Conservation (phyloP, 2,113 vertebrate genomes). For the Paracanthobrama guichenoti region DNA sequence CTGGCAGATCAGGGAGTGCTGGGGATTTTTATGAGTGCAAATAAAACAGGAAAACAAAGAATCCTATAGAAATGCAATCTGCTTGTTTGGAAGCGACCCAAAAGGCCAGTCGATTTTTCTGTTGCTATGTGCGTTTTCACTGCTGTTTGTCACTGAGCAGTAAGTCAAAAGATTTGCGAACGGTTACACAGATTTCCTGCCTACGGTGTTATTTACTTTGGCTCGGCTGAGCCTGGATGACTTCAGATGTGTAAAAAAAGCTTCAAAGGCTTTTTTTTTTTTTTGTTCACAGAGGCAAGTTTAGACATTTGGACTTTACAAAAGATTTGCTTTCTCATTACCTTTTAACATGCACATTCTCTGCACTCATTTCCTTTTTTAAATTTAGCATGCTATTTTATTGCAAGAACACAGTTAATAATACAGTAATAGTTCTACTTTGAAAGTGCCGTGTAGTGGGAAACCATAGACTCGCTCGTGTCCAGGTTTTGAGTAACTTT, state of each 20-base stretch:
- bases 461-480: not conserved
- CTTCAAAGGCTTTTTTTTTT: slow-evolving; percentile 27
- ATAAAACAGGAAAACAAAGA: slow-evolving; percentile 43
- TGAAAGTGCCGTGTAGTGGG: not conserved
- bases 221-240: slow-evolving; percentile 27
- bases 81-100: slow-evolving; percentile 4
- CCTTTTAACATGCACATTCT: not conserved
- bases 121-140: slow-evolving; percentile 12
- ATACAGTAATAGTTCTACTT: not conserved
- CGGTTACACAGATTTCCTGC: slow-evolving; percentile 27
- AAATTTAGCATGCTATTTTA: not conserved
- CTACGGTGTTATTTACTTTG: slow-evolving; percentile 51
- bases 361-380: not conserved
- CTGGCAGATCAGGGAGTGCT: slow-evolving; percentile 29
- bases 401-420: not conserved
- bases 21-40: slow-evolving; percentile 47
- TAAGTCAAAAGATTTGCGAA: slow-evolving; percentile 45
- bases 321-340: not conserved
- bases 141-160: slow-evolving; percentile 36
- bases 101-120: slow-evolving; percentile 14
- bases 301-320: slow-evolving; percentile 39
- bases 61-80: slow-evolving; percentile 33
- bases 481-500: not conserved
- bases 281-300: slow-evolving; percentile 35
- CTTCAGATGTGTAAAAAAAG: slow-evolving; percentile 39